These are phyloP conservation scores for Diplodus puntazzo DNA, from an alignment of 2,797 vertebrate species.

Conservation along the genomic window DNA sequence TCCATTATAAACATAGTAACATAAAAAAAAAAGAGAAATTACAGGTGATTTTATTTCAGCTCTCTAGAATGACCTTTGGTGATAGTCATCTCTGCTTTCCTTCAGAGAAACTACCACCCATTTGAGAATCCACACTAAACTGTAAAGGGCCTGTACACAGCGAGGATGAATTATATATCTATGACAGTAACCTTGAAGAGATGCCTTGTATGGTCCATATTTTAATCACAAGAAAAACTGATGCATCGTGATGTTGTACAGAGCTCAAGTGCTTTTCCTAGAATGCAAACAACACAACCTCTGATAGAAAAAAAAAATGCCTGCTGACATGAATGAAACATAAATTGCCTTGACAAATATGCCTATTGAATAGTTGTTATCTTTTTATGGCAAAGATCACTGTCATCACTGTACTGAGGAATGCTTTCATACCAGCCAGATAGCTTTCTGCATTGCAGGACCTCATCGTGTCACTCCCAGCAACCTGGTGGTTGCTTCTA, in stretches of 20 bases:
- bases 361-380: slow-evolving; percentile 6
- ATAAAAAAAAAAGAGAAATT: neutral
- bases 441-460: slow-evolving; percentile 41
- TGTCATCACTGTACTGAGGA: slow-evolving; percentile 8
- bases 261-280: slow-evolving; percentile 17
- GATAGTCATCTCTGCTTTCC: neutral
- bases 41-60: neutral
- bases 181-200: neutral
- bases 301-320: neutral
- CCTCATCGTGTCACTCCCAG: slow-evolving; percentile 56
- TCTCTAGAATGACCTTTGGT: neutral
- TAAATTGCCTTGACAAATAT: neutral
- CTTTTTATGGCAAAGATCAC: neutral
- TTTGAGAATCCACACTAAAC: neutral
- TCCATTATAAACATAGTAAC: neutral
- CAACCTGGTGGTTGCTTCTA: slow-evolving; percentile 67
- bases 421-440: slow-evolving; percentile 9
- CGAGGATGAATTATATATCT: neutral
- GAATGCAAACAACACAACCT: slow-evolving; percentile 30
- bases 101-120: neutral
- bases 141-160: neutral
- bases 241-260: neutral
- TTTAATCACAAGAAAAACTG: slow-evolving; percentile 3
- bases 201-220: neutral
- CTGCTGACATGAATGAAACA: neutral